These are phyloP conservation scores for Pseudocheirus occidentalis DNA, from an alignment of 2,797 vertebrate genomes.

Conservation along the genomic window DNA sequence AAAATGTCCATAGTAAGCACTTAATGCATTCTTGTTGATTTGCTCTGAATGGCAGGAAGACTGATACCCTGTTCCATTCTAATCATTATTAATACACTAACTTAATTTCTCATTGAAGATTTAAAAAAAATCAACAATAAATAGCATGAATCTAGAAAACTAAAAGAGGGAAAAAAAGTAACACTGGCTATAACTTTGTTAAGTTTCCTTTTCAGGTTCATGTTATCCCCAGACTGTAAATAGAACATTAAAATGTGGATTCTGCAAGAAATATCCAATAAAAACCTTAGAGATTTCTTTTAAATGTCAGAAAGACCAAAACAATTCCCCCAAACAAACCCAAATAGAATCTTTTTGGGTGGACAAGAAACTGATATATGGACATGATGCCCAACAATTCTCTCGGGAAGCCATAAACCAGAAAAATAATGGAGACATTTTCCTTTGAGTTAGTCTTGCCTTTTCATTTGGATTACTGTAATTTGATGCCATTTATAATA, in stretches of 20 bases:
- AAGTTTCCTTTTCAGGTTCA: not conserved
- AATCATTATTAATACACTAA: conserved; percentile 4
- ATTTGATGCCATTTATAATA: not conserved
- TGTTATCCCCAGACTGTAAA: not conserved
- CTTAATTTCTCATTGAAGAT: not conserved
- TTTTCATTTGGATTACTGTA: not conserved
- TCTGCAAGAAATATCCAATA: not conserved
- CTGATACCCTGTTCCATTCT: not conserved
- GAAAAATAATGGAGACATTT: not conserved
- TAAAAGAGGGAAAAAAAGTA: not conserved
- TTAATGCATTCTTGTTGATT: not conserved
- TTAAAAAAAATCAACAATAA: not conserved
- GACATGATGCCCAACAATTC: not conserved
- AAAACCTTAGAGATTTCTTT: not conserved
- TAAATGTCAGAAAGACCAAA: conserved; percentile 28
- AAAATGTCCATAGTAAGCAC: not conserved
- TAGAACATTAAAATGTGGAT: not conserved
- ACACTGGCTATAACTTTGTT: not conserved
- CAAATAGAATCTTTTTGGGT: not conserved
- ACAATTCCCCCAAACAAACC: not conserved
- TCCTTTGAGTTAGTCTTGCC: fast-evolving
- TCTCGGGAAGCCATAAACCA: not conserved
- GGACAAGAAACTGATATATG: not conserved
- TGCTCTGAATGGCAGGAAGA: not conserved
- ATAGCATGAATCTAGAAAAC: not conserved